Evolutionary conservation across 2,888 invertebrate species (phyloP).

Genomic region (Empis stercorea): DNA sequence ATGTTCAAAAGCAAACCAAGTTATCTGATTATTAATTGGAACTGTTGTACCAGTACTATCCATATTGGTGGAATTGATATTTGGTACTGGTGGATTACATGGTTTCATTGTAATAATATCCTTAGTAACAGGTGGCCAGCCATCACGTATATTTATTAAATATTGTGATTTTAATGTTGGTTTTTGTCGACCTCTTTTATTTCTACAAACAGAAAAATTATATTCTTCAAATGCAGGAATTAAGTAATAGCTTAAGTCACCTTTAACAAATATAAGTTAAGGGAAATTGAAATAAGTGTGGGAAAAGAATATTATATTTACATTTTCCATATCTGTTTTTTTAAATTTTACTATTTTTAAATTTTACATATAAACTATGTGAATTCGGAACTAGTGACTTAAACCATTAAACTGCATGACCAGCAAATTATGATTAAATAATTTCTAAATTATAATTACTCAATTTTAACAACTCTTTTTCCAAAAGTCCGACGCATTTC

Average conservation of each 20-base stretch:
- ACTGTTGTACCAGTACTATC: conserved; percentile 11
- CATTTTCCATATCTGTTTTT: no score
- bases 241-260: no score
- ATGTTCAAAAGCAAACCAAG: conserved; percentile 62
- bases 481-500: conserved; percentile 74
- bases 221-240: no score
- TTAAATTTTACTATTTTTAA: no score
- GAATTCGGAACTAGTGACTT: no score
- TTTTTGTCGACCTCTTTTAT: conserved; percentile 43
- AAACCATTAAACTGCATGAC: no score
- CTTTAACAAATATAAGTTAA: no score
- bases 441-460: conserved; percentile 29
- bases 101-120: conserved; percentile 60
- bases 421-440: no score
- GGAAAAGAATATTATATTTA: no score
- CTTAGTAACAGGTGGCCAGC: conserved; percentile 58
- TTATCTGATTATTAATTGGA: conserved; percentile 32
- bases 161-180: conserved; percentile 50
- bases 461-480: conserved; percentile 58
- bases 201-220: conserved; percentile 35
- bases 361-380: no score
- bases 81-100: conserved; percentile 31
- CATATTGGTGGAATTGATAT: conserved; percentile 9
- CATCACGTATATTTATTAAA: conserved; percentile 55
- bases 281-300: no score